Base-by-base conservation (phyloP, 2,113 vertebrate species). In the Dasyurus viverrinus region DNA sequence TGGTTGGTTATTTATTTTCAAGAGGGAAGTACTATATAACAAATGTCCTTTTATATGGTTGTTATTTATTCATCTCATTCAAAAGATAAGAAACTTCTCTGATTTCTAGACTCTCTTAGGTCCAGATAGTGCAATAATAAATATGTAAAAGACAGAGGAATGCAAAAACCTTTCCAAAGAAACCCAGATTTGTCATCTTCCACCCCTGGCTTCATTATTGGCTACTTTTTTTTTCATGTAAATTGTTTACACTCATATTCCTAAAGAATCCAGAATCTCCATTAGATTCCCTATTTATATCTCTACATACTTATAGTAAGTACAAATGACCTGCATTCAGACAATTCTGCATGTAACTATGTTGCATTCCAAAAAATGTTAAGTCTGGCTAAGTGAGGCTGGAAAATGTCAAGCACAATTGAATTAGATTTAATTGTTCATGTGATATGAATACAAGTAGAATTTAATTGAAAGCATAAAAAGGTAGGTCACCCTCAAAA, bases 211-310 rank as follows among this genome's bases (percentile, higher is more conserved):
- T 93, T 16, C 46, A 93, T 30, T 36, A 1, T 60, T 94, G 89
- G 12, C 84, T 91, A n/a, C 7, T 48, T 6, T 48, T 93, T 90
- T 0, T 5, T 36, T 7, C 23, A 92, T 50, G 16, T 48, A 53
- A 89, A 60, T 90, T 90, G 53, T 60, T 90, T 96, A 89, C 60
- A 36, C 25, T 94, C 50, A 95, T 90, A 92, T 92, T 91, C 95
- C 92, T 11, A 93, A 93, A 60, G 8, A 57, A 57, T 24, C 53
- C 2, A 60, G 8, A 57, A 57, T 24, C 50, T 1, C n/a, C 26
- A 92, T 19, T 11, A 54, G 27, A 10, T 68, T 90, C 2, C 8
- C 5, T 55, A 93, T 92, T 94, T 57, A 42, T 16, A 92, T 50
- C 52, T 23, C 42, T 0, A 68, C 0, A 23, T 60, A 57, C 2